Evolutionary conservation across 2,888 invertebrate species (phyloP), one percentile per base, ranked within the genome.

Genomic region (Drosophila helvetica): DNA sequence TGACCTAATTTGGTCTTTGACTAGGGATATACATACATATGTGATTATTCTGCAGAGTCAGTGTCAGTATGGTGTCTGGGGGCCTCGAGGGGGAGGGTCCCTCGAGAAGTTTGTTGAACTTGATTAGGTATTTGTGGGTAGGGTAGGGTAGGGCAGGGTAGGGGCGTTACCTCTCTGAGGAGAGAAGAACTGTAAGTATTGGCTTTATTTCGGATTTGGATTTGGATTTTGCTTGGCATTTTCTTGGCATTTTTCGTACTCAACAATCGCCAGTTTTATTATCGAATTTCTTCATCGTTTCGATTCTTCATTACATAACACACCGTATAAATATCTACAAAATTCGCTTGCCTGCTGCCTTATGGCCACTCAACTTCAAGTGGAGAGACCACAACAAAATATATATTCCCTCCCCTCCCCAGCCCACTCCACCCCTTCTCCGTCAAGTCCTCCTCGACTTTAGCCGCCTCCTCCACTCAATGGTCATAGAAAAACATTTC

Each of bases 221-320:
- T 15, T 9, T 46, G 45, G 43, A 33, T 52, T 38, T 56, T 61
- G n/a, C n/a, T n/a, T 15, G 12, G 12, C 33, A n/a, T n/a, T n/a
- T n/a, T n/a, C n/a, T n/a, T n/a, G n/a, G n/a, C n/a, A n/a, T 22
- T 22, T 22, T 22, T 22, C 22, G 4, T 22, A 22, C 33, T 15
- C 38, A 15, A 30, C 38, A 38, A 38, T 38, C 15, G 38, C 15
- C 15, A 38, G 15, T 38, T 6, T 38, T 38, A 38, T 38, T n/a
- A n/a, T n/a, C 38, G 38, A 6, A 38, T 38, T 15, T 38, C 15
- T 38, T 38, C 15, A 38, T 78, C 71, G 71, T 65, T 47, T 59
- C 30, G 46, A 72, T 82, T 82, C 62, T 78, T 77, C 38, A 63
- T 82, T 82, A 75, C 84, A 80, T 75, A 88, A 82, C 61, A 46